Evolutionary conservation across 30 jellyfish, hydroid and myxozoan genomes (phyloP), one percentile per base, ranked within the genome.

Genomic region (Aurelia sp.): DNA sequence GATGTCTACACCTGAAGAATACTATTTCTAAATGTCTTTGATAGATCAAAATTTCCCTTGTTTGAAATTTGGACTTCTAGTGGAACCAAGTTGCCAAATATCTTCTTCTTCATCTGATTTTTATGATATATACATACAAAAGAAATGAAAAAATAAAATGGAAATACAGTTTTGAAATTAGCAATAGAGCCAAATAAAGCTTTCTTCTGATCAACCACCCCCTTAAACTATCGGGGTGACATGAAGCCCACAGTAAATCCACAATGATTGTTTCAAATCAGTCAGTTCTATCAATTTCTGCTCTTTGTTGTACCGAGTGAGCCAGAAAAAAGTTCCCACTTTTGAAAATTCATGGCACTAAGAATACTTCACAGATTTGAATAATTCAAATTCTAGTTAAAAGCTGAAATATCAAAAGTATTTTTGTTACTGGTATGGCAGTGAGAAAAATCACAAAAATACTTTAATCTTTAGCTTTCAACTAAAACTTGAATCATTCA

Each of bases 91-190:
- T 47, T 70, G 68, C 81, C 0, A 70, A 70, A 70, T 70, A 10
- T 63, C 3, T 70, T 70, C 81, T 70, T 70, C 64, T 70, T 37
- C 81, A 70, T 70, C 81, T 70, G 81, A 70, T 33, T 10, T 8
- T 70, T 68, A 70, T 3, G 66, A 70, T 20, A 21, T 10, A 70
- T 70, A 68, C n/a, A 70, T 33, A 70, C 81, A 70, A 70, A 70
- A 70, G 68, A 70, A 68, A 70, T 70, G 81, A n/a, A n/a, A n/a
- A 69, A 69, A 69, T 62, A 63, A 63, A 63, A 48, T 66, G 6
- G 81, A 70, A 19, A 70, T 22, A 70, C 68, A 70, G 81, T 70
- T 70, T 40, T 40, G 51, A 40, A 40, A 40, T 40, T 27, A 27
- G 33, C 33, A 27, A 27, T 2, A 27, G 2, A 27, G 33, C 33